phyloP scores from a whole-genome alignment of 1,140 invertebrate species.

The Leguminivora glycinivorella region DNA sequence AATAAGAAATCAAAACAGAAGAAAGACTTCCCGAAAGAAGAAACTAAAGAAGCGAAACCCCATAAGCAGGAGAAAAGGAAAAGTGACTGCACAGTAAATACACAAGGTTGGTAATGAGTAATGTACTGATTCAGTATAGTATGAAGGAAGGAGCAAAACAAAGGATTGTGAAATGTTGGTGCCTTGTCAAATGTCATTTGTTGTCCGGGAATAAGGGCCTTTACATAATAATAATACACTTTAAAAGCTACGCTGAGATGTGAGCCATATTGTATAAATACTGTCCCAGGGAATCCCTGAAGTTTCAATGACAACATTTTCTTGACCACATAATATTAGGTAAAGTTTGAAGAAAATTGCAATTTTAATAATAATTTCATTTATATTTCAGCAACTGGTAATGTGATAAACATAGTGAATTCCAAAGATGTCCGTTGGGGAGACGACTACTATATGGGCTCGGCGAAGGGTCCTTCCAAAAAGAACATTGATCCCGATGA shows the following conservation, averaged over 20 bases:
- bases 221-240: too few relatives aligned
- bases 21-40: conserved; percentile 37
- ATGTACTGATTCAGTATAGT: background rate
- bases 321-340: too few relatives aligned
- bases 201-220: too few relatives aligned
- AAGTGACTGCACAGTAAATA: conserved; percentile 52
- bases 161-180: background rate
- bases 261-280: too few relatives aligned
- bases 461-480: conserved; percentile 33
- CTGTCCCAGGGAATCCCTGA: too few relatives aligned
- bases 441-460: conserved; percentile 67
- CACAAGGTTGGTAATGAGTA: conserved; percentile 50
- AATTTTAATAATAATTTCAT: too few relatives aligned
- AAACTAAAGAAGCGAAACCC: conserved; percentile 30
- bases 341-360: too few relatives aligned
- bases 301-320: too few relatives aligned
- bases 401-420: conserved; percentile 73
- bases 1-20: conserved; percentile 46
- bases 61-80: conserved; percentile 43
- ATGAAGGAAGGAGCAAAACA: background rate
- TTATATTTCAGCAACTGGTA: conserved; percentile 60
- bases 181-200: too few relatives aligned
- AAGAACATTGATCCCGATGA: conserved; percentile 43
- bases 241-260: too few relatives aligned
- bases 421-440: conserved; percentile 63